Conservation (phyloP, 2,113 vertebrate genomes). For the Verasper variegatus region DNA sequence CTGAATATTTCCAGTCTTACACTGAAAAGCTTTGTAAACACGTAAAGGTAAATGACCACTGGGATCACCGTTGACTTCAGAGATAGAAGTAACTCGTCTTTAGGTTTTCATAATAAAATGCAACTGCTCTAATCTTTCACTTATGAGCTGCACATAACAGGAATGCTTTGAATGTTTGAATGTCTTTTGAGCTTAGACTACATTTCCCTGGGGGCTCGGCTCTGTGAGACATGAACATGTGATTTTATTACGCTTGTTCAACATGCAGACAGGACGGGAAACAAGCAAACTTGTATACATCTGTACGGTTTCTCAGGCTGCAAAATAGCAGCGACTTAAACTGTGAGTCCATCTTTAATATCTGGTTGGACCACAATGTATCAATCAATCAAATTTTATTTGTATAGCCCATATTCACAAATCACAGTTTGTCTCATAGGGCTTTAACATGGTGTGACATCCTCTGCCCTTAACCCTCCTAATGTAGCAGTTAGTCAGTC, state of each 20-base stretch:
- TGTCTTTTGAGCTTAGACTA: neutral
- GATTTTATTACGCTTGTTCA: neutral
- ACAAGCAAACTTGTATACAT: too few relatives aligned
- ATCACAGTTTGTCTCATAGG: too few relatives aligned
- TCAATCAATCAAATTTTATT: too few relatives aligned
- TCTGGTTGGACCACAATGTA: too few relatives aligned
- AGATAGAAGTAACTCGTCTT: neutral
- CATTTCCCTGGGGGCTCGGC: constrained; percentile 3
- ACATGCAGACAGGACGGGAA: too few relatives aligned
- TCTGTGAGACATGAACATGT: neutral
- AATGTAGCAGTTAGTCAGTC: too few relatives aligned
- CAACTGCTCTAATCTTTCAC: neutral
- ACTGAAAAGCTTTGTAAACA: neutral
- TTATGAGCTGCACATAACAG: neutral
- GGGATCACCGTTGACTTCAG: neutral
- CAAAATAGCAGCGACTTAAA: too few relatives aligned
- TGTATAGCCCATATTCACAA: too few relatives aligned
- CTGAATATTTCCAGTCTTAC: neutral
- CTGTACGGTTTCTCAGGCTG: too few relatives aligned
- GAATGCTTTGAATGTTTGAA: neutral
- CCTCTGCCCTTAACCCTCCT: too few relatives aligned
- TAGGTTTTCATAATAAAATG: neutral
- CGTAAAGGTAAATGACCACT: neutral
- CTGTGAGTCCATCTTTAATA: too few relatives aligned
- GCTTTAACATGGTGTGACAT: too few relatives aligned